Evolutionary conservation across 1,140 invertebrate species (phyloP), one percentile per base, ranked within the genome.

Genomic region (Sarcophaga bullata): DNA sequence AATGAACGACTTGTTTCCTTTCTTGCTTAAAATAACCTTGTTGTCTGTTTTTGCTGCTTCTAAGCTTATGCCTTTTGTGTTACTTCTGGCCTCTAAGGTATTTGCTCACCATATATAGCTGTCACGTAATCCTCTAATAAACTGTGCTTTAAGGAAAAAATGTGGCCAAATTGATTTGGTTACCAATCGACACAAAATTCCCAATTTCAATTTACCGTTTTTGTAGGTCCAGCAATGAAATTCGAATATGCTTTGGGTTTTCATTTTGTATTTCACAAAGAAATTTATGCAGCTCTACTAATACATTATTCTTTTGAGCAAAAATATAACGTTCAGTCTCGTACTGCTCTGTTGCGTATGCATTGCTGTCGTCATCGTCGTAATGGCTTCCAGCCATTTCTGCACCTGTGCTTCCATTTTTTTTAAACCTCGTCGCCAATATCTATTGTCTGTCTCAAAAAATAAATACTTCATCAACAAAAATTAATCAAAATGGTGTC

Each of bases 21-120:
- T n/a, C n/a, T n/a, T n/a, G n/a, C n/a, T n/a, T n/a, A n/a, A n/a
- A n/a, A n/a, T n/a, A n/a, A n/a, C n/a, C n/a, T 62, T 37, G n/a
- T n/a, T n/a, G 6, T 80, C 25, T 13, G 19, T 54, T 58, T 80
- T 80, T 25, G 80, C 52, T 13, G 80, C 80, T 80, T 80, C 80
- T 49, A 80, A 58, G 3, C 15, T 80, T 6, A 13, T 17, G 80
- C 46, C 50, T 48, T 15, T 48, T 81, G 19, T 15, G n/a, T n/a
- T 8, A 73, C 48, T 72, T 52, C 52, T 8, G 80, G 80, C 11
- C 62, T 80, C 46, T 80, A 52, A 37, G 62, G 52, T 49, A 81
- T 47, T 15, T 81, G 37, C 48, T 72, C 80, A n/a, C 48, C 80
- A 19, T 15, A 81, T 81, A 46, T 72, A 48, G 13, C 17, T 25